These are phyloP conservation scores for Andrena minutula DNA, from an alignment of 2,888 invertebrate species.

Conservation along the genomic window DNA sequence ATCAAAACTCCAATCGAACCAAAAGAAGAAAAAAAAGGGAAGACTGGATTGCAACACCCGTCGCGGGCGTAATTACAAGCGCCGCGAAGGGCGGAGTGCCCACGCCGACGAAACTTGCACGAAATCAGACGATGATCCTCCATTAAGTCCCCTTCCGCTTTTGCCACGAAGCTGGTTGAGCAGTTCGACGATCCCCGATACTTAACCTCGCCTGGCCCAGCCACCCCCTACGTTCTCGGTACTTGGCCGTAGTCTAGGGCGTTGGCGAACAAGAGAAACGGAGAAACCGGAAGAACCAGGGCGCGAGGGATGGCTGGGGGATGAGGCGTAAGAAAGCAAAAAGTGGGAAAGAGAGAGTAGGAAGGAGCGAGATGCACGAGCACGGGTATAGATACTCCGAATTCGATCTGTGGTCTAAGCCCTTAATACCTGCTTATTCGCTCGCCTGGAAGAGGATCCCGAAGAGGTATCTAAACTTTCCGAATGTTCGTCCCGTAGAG, in stretches of 20 bases:
- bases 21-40: neutral
- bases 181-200: slow-evolving; percentile 68
- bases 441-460: slow-evolving; percentile 74
- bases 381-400: slow-evolving; percentile 67
- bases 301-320: neutral
- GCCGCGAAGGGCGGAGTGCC: slow-evolving; percentile 4
- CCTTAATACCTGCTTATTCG: slow-evolving; percentile 81
- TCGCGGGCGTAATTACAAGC: slow-evolving; percentile 45
- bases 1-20: slow-evolving; percentile 13
- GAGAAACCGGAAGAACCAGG: neutral
- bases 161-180: slow-evolving; percentile 63
- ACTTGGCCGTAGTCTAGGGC: slow-evolving; percentile 41
- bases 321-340: slow-evolving; percentile 10
- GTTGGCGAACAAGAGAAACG: slow-evolving; percentile 44
- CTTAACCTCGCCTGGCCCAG: slow-evolving; percentile 62
- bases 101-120: slow-evolving; percentile 46
- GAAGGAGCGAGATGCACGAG: slow-evolving; percentile 57
- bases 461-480: slow-evolving; percentile 78
- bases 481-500: slow-evolving; percentile 72
- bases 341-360: slow-evolving; percentile 31
- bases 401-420: slow-evolving; percentile 77
- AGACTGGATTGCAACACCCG: neutral
- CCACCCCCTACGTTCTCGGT: slow-evolving; percentile 40
- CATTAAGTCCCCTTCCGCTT: slow-evolving; percentile 67
- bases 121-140: slow-evolving; percentile 71